Evolutionary conservation across 1,140 invertebrate species (phyloP), one percentile per base, ranked within the genome.

Genomic region (Diorhabda elongata): DNA sequence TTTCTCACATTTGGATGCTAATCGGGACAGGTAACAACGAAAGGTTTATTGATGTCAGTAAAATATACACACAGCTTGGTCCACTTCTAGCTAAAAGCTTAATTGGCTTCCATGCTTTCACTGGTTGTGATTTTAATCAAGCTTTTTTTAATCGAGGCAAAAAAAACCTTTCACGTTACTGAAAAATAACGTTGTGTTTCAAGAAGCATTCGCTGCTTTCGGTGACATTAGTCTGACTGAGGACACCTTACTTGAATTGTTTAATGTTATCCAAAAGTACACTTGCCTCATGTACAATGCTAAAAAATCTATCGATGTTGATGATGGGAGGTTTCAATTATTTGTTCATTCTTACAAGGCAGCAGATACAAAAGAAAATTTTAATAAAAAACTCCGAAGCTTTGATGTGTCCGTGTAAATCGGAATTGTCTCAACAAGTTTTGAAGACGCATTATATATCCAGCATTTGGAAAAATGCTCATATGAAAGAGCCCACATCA

Each of bases 281-380:
- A 69, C 64, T 59, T 71, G 62, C 52, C 67, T 59, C 42, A 44
- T 75, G 26, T 69, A 69, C 42, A 71, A 68, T 62, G 69, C 64
- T 9, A 72, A 74, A 70, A 70, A 67, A 72, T 74, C 66, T 57
- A 69, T 42, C 8, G 67, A 74, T 62, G 69, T 74, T n/a, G 72
- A 74, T 72, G 72, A 74, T 72, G 66, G 72, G 52, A 68, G 69
- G 56, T 74, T 61, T 45, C 69, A 74, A 67, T 64, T 74, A 42
- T 74, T 74, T 47, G 0, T 26, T 26, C 26, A 26, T 26, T 26
- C 26, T 26, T 26, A 26, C 26, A 26, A 26, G 26, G 26, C 26
- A 26, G 26, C 26, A 26, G 26, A 26, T 26, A 26, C 26, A 26
- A 26, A 26, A 26, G 26, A 26, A 26, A 26, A 26, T 26, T 26